A percentile compares a stretch with the other conserved stretches of the same genome.
Evolutionary conservation across 2,797 vertebrate genomes (phyloP).

Genomic region (Distichodus sexfasciatus): DNA sequence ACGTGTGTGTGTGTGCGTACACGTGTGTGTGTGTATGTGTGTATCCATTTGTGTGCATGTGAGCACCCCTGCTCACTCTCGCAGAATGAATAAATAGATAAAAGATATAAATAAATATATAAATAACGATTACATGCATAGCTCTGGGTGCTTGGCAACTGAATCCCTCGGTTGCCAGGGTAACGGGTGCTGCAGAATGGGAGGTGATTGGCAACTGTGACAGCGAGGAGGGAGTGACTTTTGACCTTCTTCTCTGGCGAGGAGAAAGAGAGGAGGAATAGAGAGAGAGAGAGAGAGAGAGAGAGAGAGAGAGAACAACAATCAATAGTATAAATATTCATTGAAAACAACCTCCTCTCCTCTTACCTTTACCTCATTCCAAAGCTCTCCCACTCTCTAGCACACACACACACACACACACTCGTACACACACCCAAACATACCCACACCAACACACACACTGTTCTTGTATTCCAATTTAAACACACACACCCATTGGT

Average conservation of each 20-base stretch:
- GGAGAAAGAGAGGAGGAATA: conserved; percentile 50
- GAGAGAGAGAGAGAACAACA: conserved; percentile 30
- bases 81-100: conserved; percentile 80
- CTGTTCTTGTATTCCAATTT: background rate
- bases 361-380: conserved; percentile 7
- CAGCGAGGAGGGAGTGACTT: conserved; percentile 79
- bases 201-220: conserved; percentile 81
- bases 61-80: conserved; percentile 58
- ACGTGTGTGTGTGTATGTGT: conserved; percentile 28
- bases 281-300: conserved; percentile 20
- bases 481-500: background rate
- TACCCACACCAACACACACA: background rate
- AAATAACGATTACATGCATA: conserved; percentile 78
- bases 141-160: conserved; percentile 82
- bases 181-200: conserved; percentile 82
- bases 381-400: conserved; percentile 44
- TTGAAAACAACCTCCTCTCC: conserved; percentile 49
- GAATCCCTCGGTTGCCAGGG: conserved; percentile 78
- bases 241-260: conserved; percentile 74
- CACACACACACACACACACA: conserved; percentile 41
- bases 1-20: background rate
- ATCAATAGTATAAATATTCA: conserved; percentile 65
- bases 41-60: conserved; percentile 15
- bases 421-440: conserved; percentile 24
- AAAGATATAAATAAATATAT: conserved; percentile 81